phyloP scores from a whole-genome alignment of 2,888 invertebrate species.

The Lasioglossum malachurum region DNA sequence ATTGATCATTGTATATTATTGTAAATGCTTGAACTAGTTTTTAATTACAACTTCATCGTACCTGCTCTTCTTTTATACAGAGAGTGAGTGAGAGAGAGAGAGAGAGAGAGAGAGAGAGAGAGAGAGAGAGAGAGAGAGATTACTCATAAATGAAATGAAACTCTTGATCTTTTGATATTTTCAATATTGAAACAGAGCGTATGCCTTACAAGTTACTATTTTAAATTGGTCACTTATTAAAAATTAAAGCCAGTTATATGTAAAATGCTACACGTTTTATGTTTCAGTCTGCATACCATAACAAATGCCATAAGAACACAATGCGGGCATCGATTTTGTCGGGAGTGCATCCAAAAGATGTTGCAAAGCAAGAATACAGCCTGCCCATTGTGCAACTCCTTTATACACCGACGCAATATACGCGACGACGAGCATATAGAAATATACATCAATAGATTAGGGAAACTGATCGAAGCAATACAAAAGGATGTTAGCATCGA shows the following conservation, averaged over 20 bases:
- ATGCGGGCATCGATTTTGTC: slow-evolving; percentile 78
- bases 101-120: too few relatives aligned
- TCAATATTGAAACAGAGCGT: not conserved
- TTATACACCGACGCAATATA: slow-evolving; percentile 68
- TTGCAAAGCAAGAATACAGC: slow-evolving; percentile 52
- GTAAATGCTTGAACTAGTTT: not conserved
- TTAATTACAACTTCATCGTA: not conserved
- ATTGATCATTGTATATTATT: not conserved
- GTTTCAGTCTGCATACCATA: slow-evolving; percentile 71
- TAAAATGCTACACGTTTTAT: not conserved
- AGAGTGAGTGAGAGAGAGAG: too few relatives aligned
- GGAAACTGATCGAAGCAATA: slow-evolving; percentile 64
- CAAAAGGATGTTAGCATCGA: slow-evolving; percentile 66
- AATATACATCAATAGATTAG: slow-evolving; percentile 47
- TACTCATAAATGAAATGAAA: not conserved
- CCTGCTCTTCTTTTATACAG: not conserved
- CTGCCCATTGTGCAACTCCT: slow-evolving; percentile 75
- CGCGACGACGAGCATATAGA: slow-evolving; percentile 61
- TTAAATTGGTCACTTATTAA: not conserved
- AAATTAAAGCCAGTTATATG: not conserved
- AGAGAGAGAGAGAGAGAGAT: too few relatives aligned
- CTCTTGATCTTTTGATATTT: not conserved
- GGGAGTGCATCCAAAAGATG: slow-evolving; percentile 67
- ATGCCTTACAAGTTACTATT: not conserved
- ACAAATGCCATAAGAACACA: slow-evolving; percentile 67